Percentiles rank a stretch among this genome's conserved stretches.
These are phyloP conservation scores for Eucera pruinosa DNA, from an alignment of 2,888 invertebrate species.

Conservation along the genomic window DNA sequence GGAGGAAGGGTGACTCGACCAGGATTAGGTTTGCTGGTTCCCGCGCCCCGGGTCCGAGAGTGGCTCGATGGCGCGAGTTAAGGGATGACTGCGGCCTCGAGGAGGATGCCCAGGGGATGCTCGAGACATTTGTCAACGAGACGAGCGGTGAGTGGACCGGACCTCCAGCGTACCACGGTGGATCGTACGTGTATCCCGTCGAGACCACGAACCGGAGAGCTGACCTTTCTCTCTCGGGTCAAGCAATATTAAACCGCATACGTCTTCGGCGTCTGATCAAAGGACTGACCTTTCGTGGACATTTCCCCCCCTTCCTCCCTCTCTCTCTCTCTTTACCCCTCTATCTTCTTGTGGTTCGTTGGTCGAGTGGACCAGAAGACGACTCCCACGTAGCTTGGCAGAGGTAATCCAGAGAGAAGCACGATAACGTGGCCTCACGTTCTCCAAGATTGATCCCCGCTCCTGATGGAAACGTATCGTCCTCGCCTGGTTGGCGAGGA, in stretches of 20 bases:
- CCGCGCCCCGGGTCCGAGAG: conserved; percentile 11
- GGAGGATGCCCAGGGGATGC: conserved; percentile 78
- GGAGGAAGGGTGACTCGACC: conserved; percentile 70
- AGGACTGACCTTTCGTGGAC: conserved; percentile 65
- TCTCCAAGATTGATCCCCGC: conserved; percentile 63
- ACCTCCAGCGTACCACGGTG: conserved; percentile 61
- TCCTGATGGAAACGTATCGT: conserved; percentile 54
- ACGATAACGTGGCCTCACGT: conserved; percentile 61
- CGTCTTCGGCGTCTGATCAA: conserved; percentile 78
- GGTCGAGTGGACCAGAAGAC: conserved; percentile 32
- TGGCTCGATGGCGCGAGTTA: conserved; percentile 66
- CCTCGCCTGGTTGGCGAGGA: conserved; percentile 22
- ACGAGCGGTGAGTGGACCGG: conserved; percentile 81
- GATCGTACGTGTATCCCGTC: conserved; percentile 76
- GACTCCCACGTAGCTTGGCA: conserved; percentile 54
- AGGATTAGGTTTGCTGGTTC: conserved; percentile 64
- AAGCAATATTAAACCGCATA: conserved; percentile 82
- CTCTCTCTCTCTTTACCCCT: conserved; percentile 29
- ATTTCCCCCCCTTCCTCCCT: conserved; percentile 34
- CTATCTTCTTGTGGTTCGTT: background rate
- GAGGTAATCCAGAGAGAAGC: conserved; percentile 52
- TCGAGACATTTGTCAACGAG: conserved; percentile 83
- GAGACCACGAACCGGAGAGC: conserved; percentile 70
- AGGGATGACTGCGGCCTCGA: conserved; percentile 69
- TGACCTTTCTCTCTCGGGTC: conserved; percentile 73